Conservation (phyloP, 1,140 invertebrate species). For the Helicoverpa zea region DNA sequence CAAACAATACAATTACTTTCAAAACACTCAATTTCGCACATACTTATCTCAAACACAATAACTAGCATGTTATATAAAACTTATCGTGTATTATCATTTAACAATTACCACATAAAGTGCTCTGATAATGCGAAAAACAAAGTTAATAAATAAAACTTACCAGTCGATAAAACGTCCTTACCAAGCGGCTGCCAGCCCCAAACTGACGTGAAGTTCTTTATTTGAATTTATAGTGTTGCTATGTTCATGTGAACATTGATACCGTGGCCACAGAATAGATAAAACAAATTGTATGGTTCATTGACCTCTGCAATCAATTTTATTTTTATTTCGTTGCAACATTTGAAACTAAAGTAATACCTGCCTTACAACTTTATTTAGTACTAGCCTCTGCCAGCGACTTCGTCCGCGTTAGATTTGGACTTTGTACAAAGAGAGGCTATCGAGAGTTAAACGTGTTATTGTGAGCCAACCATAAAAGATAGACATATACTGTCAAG, state of each 20-base stretch:
- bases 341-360: too few species aligned
- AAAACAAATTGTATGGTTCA: too few species aligned
- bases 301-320: too few species aligned
- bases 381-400: too few species aligned
- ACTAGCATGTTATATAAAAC: background rate
- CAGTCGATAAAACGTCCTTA: background rate
- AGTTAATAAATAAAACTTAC: conserved; percentile 5
- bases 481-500: too few species aligned
- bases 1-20: background rate
- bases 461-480: too few species aligned
- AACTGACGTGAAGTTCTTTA: conserved; percentile 17
- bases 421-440: too few species aligned
- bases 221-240: background rate
- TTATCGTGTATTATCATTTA: conserved; percentile 10
- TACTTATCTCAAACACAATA: background rate
- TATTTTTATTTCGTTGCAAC: too few species aligned
- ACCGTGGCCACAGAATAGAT: background rate
- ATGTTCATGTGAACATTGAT: background rate
- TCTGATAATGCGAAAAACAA: conserved; percentile 8
- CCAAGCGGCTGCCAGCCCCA: background rate
- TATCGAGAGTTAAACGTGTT: too few species aligned
- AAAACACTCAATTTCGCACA: background rate
- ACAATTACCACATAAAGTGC: conserved; percentile 8
- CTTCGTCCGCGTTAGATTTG: too few species aligned
- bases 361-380: too few species aligned